Evolutionary conservation across 1,140 invertebrate genomes (phyloP), one percentile per base, ranked within the genome.

Genomic region (Oncopodura yosiiana): DNA sequence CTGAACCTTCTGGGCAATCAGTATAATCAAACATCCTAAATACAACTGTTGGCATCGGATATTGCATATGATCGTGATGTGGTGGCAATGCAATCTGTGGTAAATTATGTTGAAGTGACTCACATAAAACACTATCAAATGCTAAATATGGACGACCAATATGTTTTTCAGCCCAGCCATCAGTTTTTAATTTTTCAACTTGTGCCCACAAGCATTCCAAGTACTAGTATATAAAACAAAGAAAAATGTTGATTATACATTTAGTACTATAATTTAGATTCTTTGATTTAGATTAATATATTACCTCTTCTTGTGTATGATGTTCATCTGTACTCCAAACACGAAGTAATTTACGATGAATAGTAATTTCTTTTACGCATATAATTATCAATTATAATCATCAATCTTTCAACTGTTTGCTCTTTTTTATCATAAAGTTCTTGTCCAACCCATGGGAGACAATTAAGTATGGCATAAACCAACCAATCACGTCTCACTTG

Each of bases 1-100:
- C 54, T 63, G 55, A 70, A n/a, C n/a, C 88, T 72, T 95, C 93
- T 9, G 94, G 92, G 67, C 94, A 96, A 73, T 99, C 94, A 4
- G 94, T 96, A 68, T 98, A 96, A 72, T 98, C 94, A 75, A 99
- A 99, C 81, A 99, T 87, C 37, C 87, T 80, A 74, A 86, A 94
- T 6, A 92, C 85, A 3, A 91, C 87, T 67, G 82, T 81, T 0
- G 89, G 87, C 75, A 94, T 82, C 1, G 94, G 91, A 72, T 97
- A 96, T 19, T 78, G 73, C 67, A 83, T 86, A 24, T 79, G 79
- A 65, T 92, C 86, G 70, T 94, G 86, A 73, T 97, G 92, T 0
- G 89, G 87, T 3, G 88, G 87, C n/a, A 87, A 81, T 39, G 83
- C 74, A 58, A 97, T 85, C 42, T 80, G 75, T 4, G 94, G 93